phyloP scores from a whole-genome alignment of 2,797 vertebrate species.

The Prunella strophiata region DNA sequence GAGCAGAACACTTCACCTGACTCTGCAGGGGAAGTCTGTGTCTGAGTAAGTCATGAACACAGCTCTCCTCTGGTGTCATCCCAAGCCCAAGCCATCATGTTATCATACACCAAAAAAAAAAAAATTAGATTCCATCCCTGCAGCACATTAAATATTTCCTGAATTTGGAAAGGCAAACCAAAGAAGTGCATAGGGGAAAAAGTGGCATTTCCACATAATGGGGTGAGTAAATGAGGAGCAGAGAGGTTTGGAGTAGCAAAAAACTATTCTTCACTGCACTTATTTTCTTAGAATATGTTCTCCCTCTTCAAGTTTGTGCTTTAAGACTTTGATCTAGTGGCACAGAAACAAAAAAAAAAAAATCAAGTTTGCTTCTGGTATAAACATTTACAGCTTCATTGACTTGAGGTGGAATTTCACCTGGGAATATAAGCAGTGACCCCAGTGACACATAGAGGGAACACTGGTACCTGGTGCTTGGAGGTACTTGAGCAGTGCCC shows the following conservation, averaged over 20 bases:
- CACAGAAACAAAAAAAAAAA: background rate
- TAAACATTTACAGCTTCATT: background rate
- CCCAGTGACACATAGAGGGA: background rate
- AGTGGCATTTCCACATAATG: background rate
- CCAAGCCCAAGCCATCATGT: background rate
- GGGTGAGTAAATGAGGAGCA: background rate
- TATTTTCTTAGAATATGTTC: background rate
- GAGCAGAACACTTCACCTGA: background rate
- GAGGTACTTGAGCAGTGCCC: background rate
- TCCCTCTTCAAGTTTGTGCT: background rate
- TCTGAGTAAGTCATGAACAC: fast-evolving
- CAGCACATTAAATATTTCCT: background rate
- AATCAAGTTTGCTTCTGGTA: background rate
- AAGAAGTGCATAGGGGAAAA: background rate
- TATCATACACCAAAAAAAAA: background rate
- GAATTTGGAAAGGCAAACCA: background rate
- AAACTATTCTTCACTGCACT: background rate
- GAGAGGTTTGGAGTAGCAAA: background rate
- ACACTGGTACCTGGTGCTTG: background rate
- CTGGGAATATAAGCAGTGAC: background rate
- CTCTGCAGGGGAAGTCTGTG: background rate
- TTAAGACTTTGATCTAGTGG: background rate
- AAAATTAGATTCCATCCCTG: background rate
- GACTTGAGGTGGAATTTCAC: background rate
- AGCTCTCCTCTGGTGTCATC: background rate